Conservation (phyloP, 2,888 invertebrate genomes). For the Latheticus oryzae region DNA sequence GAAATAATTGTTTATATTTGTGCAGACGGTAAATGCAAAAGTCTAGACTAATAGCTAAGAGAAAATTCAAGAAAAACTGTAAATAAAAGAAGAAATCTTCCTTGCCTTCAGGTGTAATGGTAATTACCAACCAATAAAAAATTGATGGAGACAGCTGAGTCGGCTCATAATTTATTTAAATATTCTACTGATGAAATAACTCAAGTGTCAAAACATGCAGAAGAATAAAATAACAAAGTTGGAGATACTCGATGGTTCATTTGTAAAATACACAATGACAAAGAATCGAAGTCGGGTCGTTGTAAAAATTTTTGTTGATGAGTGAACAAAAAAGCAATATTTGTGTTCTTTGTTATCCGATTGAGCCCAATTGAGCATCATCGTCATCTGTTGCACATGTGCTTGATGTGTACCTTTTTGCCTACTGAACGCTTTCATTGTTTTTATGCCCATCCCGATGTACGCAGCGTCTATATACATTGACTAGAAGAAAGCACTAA, state of each 20-base stretch:
- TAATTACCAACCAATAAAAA: too few relatives aligned
- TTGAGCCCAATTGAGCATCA: slow-evolving; percentile 46
- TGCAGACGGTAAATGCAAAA: slow-evolving; percentile 3
- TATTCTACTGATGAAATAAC: slow-evolving; percentile 22
- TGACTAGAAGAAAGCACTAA: slow-evolving; percentile 62
- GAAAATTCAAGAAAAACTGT: slow-evolving; percentile 2
- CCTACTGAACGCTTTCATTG: slow-evolving; percentile 89
- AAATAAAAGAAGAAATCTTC: too few relatives aligned
- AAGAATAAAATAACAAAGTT: slow-evolving; percentile 24
- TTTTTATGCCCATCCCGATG: slow-evolving; percentile 88
- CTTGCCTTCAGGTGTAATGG: neutral
- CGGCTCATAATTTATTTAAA: slow-evolving; percentile 25
- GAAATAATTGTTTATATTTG: slow-evolving; percentile 7
- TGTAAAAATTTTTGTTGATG: neutral
- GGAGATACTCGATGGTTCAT: slow-evolving; percentile 25
- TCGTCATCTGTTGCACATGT: slow-evolving; percentile 45
- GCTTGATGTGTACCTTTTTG: slow-evolving; percentile 76
- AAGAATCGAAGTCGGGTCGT: slow-evolving; percentile 1
- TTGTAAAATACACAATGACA: slow-evolving; percentile 15
- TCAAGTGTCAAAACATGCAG: slow-evolving; percentile 20
- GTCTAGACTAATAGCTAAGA: too few relatives aligned
- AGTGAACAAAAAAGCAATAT: too few relatives aligned
- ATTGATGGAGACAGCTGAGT: slow-evolving; percentile 31
- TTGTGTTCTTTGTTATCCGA: slow-evolving; percentile 51
- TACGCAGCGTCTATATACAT: slow-evolving; percentile 71